phyloP scores from a whole-genome alignment of 2,113 vertebrate genomes.

The Anoplopoma fimbria region DNA sequence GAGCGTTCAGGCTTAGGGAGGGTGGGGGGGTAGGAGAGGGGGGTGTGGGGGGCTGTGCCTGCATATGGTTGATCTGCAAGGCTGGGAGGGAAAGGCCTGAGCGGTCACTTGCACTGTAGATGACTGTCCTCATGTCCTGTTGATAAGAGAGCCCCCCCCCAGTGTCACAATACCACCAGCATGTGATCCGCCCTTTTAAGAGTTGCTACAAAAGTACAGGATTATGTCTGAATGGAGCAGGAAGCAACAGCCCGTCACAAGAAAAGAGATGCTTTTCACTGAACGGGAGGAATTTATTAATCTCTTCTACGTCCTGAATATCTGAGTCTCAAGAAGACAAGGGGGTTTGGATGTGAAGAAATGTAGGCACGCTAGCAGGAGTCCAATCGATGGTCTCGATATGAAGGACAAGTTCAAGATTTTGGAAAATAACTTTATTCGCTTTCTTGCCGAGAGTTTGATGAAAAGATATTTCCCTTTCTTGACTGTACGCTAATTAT shows the following conservation, averaged over 20 bases:
- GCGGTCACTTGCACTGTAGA: constrained; percentile 64
- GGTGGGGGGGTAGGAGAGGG: no score
- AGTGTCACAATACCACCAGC: constrained; percentile 59
- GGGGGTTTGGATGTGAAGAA: background rate
- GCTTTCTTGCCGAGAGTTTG: background rate
- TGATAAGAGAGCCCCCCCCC: constrained; percentile 49
- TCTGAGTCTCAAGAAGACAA: constrained; percentile 22
- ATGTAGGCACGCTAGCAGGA: background rate
- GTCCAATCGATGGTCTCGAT: background rate
- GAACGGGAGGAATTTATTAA: constrained; percentile 75
- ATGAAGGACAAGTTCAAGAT: background rate
- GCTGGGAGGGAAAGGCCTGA: constrained; percentile 32
- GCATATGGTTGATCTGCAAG: constrained; percentile 37
- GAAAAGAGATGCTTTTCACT: constrained; percentile 54
- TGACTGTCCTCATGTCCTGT: constrained; percentile 64
- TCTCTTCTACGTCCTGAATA: constrained; percentile 60
- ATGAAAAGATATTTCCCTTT: background rate
- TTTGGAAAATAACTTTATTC: background rate
- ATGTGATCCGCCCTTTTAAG: constrained; percentile 68
- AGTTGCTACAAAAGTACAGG: constrained; percentile 54
- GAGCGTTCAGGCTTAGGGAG: constrained; percentile 66
- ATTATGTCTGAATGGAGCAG: constrained; percentile 70
- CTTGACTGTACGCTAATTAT: background rate
- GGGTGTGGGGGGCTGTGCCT: background rate
- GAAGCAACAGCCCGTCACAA: constrained; percentile 59